Evolutionary conservation across 2,888 invertebrate genomes (phyloP).

Genomic region (Archips xylosteana): DNA sequence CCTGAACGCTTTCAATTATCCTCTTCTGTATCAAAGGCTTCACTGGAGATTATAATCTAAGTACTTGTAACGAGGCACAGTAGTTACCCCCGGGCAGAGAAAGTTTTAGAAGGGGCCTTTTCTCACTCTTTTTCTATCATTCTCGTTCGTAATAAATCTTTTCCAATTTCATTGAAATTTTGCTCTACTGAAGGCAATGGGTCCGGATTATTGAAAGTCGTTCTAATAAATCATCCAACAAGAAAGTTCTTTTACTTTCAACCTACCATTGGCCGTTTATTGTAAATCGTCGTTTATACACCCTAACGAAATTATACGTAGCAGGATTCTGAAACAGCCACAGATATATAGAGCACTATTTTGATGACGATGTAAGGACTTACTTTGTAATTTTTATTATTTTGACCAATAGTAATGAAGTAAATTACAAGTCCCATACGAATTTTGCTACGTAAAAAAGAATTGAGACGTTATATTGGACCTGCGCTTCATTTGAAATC

Average conservation of each 20-base stretch:
- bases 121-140: slow-evolving; percentile 46
- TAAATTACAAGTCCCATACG: too few relatives aligned
- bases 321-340: background rate
- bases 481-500: background rate
- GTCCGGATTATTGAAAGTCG: slow-evolving; percentile 48
- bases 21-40: background rate
- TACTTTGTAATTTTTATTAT: background rate
- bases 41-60: slow-evolving; percentile 9
- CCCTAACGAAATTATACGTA: slow-evolving; percentile 31
- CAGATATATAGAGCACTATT: background rate
- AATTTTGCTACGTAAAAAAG: too few relatives aligned
- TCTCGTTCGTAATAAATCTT: slow-evolving; percentile 50
- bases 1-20: background rate
- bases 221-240: slow-evolving; percentile 58
- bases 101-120: slow-evolving; percentile 47
- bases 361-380: too few relatives aligned
- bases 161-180: slow-evolving; percentile 59
- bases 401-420: background rate
- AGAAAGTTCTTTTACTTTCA: slow-evolving; percentile 49
- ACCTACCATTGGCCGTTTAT: slow-evolving; percentile 40
- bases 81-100: slow-evolving; percentile 32
- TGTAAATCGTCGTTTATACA: slow-evolving; percentile 34
- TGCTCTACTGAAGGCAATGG: slow-evolving; percentile 52
- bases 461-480: too few relatives aligned
- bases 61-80: slow-evolving; percentile 29